Evolutionary conservation across 2,113 vertebrate genomes (phyloP), one percentile per base, ranked within the genome.

Genomic region (Rhea pennata): DNA sequence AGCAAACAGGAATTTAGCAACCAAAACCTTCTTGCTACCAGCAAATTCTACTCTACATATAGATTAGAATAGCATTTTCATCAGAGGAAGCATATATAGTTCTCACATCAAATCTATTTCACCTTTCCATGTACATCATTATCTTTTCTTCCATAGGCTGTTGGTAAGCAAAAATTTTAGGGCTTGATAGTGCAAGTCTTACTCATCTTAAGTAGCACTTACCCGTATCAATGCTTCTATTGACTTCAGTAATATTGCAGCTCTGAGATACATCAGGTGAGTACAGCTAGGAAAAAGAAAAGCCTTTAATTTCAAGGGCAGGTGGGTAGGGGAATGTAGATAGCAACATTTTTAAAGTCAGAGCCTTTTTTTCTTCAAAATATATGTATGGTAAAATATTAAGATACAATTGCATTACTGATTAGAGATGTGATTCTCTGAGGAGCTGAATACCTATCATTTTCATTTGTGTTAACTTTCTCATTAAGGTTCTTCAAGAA

Each of bases 261-360:
- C 62, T 87, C 61, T 79, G 80, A 95, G 84, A 91, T 87, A 50
- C 6, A 46, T 66, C 53, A 64, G 23, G 26, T 89, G 81, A 84
- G 67, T 58, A 92, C 91, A 93, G 62, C 44, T 44, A 69, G 62
- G 46, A 54, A 88, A 86, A 87, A 81, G 58, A 85, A 92, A 81
- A 84, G 16, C 33, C 56, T 91, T 93, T 95, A 84, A 94, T 95
- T 94, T 96, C 92, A 95, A 96, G 87, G 89, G 91, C 66, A 82
- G 62, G 85, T 59, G 54, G 33, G 85, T 76, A 59, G 31, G 13
- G 21, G 33, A 69, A 93, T 66, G 50, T 51, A 89, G 31, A 48
- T 66, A 77, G 39, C 56, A 89, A 62, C 59, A 71, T 87, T 56
- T 94, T 70, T 67, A 31, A 88, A 82, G 10, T 70, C 21, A 65